Conservation (phyloP, 2,797 vertebrate species). For the Rhabdomys pumilio region DNA sequence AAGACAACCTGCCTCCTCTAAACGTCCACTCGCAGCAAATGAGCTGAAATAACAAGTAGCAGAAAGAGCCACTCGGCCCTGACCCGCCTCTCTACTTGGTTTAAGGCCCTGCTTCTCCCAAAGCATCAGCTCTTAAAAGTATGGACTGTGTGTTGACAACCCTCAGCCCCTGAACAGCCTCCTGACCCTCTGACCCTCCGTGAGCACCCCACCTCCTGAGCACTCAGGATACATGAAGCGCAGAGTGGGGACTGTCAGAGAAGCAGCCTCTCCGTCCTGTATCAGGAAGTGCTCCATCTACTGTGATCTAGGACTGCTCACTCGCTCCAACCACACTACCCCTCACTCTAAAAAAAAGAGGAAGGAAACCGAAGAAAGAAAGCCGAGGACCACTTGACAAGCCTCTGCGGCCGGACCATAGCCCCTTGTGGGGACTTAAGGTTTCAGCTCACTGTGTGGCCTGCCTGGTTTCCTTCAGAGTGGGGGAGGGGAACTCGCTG, state of each 20-base stretch:
- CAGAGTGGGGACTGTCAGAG: fast-evolving
- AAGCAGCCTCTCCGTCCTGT: background rate
- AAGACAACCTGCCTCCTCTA: background rate
- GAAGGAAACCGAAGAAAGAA: background rate
- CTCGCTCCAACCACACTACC: background rate
- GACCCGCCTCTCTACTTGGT: background rate
- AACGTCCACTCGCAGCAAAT: constrained; percentile 20
- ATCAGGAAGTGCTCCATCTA: background rate
- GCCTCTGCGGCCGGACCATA: constrained; percentile 13
- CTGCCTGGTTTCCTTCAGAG: constrained; percentile 32
- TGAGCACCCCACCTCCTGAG: background rate
- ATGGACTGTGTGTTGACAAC: background rate
- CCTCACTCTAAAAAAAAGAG: background rate
- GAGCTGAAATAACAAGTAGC: background rate
- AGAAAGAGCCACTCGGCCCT: background rate
- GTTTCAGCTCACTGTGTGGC: constrained; percentile 61
- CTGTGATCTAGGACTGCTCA: background rate
- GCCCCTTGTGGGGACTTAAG: constrained; percentile 37
- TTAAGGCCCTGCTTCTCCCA: background rate
- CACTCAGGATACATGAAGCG: background rate
- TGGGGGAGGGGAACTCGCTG: background rate
- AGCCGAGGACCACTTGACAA: constrained; percentile 7
- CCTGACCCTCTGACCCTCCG: background rate
- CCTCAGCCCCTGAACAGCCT: background rate
- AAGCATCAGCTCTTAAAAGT: background rate